Conservation (phyloP, 2,113 vertebrate species). For the Pseudopodoces humilis region DNA sequence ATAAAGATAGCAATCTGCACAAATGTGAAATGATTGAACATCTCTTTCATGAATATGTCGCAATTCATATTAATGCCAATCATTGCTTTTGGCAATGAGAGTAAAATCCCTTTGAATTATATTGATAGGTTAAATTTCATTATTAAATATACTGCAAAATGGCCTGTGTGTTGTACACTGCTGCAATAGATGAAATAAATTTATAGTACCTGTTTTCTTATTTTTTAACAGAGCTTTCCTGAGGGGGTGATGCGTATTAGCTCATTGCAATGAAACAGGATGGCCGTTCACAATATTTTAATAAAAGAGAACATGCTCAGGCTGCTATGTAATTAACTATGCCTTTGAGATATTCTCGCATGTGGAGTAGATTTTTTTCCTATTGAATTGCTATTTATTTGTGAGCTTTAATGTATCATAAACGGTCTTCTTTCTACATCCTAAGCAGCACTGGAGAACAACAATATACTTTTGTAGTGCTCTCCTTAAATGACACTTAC, state of each 20-base stretch:
- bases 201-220: not conserved
- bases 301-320: not conserved
- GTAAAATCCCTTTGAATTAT: not conserved
- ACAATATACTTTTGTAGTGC: not conserved
- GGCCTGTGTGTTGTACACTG: not conserved
- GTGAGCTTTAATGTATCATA: conserved; percentile 16
- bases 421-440: not conserved
- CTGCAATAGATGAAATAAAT: not conserved
- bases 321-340: conserved; percentile 37
- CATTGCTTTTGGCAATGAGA: not conserved
- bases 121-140: not conserved
- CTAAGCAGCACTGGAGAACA: not conserved
- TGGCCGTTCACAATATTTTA: not conserved
- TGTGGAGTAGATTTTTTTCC: not conserved
- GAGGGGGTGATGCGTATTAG: not conserved
- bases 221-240: not conserved
- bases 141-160: not conserved
- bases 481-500: not conserved
- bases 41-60: not conserved
- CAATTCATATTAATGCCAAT: not conserved
- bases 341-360: not conserved
- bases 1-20: not conserved
- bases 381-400: conserved; percentile 21
- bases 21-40: not conserved
- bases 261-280: not conserved